Base-by-base conservation (phyloP, 2,888 invertebrate species). In the Apoda limacodes region DNA sequence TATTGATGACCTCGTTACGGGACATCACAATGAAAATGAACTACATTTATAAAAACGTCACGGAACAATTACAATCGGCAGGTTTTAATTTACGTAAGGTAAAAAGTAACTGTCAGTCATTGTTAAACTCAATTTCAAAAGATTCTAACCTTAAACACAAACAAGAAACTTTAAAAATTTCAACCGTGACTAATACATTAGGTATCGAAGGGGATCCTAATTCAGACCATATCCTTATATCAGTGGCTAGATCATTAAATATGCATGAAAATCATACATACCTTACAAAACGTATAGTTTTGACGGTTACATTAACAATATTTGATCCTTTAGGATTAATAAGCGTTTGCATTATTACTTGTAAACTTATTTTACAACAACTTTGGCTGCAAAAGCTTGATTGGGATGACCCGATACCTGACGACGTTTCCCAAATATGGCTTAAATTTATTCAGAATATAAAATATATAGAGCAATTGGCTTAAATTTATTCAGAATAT, bases 351-450 rank as follows among this genome's bases (percentile, higher is more conserved):
- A n/a, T n/a, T n/a, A n/a, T n/a, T n/a, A n/a, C n/a, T n/a, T n/a
- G n/a, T n/a, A n/a, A n/a, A n/a, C n/a, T n/a, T n/a, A n/a, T n/a
- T n/a, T n/a, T n/a, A n/a, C n/a, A n/a, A n/a, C n/a, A n/a, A n/a
- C n/a, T n/a, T n/a, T 39, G 39, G 35, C 11, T 39, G 14, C 11
- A 9, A 11, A 30, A 35, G 19, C 2, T 35, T 3, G 24, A 13
- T 2, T 35, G 39, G 35, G 35, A 35, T 12, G 30, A 38, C 5
- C 7, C 22, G 6, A 22, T 38, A 4, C 27, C 38, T 9, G 9
- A 15, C n/a, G 32, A 34, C 23, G 15, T 32, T 11, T 2, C 13
- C 7, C 21, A 25, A 4, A 9, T 11, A 1, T 37, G 37, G 37
- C 6, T 11, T 15, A 12, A 17, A 2, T 24, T 38, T n/a, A 10